Base-by-base conservation (phyloP, 2,797 vertebrate species). In the Centropyge bicolor region DNA sequence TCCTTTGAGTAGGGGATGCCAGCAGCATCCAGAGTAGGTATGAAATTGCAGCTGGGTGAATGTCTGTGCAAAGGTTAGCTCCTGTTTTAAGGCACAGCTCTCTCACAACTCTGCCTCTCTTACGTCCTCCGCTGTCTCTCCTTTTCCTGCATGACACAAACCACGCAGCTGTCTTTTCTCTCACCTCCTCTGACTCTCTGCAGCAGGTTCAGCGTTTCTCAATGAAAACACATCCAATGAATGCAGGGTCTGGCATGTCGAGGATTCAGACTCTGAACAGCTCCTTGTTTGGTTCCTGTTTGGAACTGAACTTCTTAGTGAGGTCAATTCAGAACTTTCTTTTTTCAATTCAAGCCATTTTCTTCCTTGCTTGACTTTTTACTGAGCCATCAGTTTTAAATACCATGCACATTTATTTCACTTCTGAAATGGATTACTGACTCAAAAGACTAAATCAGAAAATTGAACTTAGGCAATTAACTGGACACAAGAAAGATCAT, bases 311-410 rank as follows among this genome's bases (percentile, higher is more conserved):
- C 24, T 68, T 9, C 35, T 67, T 22, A 3, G n/a, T 17, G 31
- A 64, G 52, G 63, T 73, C 68, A 35, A 55, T 59, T 70, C 24
- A 74, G 56, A 71, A 55, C 24, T 72, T 78, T 74, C 27, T 31
- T 31, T 72, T 73, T 72, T 67, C 31, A 66, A 67, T 65, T 56
- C 27, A 38, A 74, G 54, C 9, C 60, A 51, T 76, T 78, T 81
- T 46, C 6, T 62, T 70, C 7, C 65, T 72, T 27, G 14, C 7
- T 0, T 14, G 13, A 5, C 6, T 68, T 69, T 81, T 68, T 24
- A 76, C 76, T 74, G 68, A 82, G 31, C 31, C 9, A 49, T 71
- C 48, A 31, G 1, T 62, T 78, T 80, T n/a, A 70, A 83, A 81
- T 66, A 51, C 54, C 48, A 63, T 7, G 6, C 40, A 36, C 40